phyloP scores from a whole-genome alignment of 2,113 vertebrate genomes.

The Pachycephala philippinensis region DNA sequence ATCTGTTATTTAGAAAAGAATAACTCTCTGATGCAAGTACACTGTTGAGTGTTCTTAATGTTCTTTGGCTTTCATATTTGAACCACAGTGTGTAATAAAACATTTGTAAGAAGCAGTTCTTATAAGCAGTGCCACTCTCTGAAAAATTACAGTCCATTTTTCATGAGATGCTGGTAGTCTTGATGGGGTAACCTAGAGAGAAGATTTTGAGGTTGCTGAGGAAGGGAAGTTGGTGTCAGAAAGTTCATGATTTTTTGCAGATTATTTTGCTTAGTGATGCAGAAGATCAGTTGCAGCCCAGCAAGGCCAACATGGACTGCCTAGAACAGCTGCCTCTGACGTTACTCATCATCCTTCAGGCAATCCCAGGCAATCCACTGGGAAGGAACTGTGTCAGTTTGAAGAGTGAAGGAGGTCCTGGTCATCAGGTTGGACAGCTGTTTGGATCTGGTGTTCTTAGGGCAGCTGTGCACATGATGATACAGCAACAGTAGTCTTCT shows the following conservation, averaged over 20 bases:
- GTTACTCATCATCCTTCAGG: rapidly evolving
- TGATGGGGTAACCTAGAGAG: background rate
- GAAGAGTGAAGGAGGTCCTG: background rate
- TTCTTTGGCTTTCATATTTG: background rate
- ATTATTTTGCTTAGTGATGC: background rate
- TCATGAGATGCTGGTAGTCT: background rate
- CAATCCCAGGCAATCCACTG: background rate
- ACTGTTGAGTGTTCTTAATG: background rate
- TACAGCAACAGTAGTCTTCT: background rate
- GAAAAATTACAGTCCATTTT: background rate
- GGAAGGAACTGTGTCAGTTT: background rate
- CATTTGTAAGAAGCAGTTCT: background rate
- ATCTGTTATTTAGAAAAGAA: background rate
- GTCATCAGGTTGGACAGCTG: background rate
- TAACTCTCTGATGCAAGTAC: background rate
- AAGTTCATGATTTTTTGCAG: background rate
- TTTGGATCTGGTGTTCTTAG: background rate
- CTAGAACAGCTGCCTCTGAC: background rate
- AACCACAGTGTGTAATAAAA: background rate
- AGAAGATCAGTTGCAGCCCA: background rate
- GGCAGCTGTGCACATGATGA: background rate
- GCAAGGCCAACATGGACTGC: background rate
- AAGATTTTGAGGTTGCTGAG: background rate
- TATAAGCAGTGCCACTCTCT: background rate
- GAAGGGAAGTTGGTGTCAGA: background rate